Base-by-base conservation (phyloP, 2,888 invertebrate species). In the Acleris literana region DNA sequence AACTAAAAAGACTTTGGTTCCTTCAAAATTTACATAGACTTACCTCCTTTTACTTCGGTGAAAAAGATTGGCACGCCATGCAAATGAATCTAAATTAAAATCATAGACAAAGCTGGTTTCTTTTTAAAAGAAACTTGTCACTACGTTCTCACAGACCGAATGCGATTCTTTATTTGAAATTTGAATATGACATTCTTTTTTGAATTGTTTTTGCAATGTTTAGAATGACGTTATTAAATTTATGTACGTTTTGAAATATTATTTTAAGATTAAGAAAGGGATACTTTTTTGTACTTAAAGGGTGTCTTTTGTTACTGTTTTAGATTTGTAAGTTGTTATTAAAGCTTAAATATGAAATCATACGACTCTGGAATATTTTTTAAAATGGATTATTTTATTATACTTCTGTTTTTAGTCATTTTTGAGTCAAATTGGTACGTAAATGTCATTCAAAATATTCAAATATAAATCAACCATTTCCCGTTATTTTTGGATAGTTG, bases 111-210 rank as follows among this genome's bases (percentile, higher is more conserved):
- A 81, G 80, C 74, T 72, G 70, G 78, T 76, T 84, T 85, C 80
- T 76, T 75, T 73, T 69, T 72, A 69, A 69, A 73, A 46, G 75
- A 81, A 80, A 75, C 78, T 80, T 90, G 89, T 88, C 90, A 87
- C 76, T 84, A 77, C 73, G 79, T 90, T 91, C 90, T 84, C 90
- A 91, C 86, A 81, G 76, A 83, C 85, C 87, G 68, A 77, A 82
- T 76, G 75, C 71, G 74, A 74, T 69, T 74, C 77, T 74, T 66
- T 65, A 68, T 76, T 78, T 71, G 64, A 76, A 76, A 72, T 72
- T 75, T 74, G 69, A 72, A 73, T 72, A 76, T 69, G 63, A 67
- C 52, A 59, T 61, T 69, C 69, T 70, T 69, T 71, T 57, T 44
- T 13, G 20, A 44, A 56, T 59, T 64, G 64, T 64, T 64, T 64